phyloP scores from a whole-genome alignment of 2,888 invertebrate genomes.

The Diarsia dahlii region DNA sequence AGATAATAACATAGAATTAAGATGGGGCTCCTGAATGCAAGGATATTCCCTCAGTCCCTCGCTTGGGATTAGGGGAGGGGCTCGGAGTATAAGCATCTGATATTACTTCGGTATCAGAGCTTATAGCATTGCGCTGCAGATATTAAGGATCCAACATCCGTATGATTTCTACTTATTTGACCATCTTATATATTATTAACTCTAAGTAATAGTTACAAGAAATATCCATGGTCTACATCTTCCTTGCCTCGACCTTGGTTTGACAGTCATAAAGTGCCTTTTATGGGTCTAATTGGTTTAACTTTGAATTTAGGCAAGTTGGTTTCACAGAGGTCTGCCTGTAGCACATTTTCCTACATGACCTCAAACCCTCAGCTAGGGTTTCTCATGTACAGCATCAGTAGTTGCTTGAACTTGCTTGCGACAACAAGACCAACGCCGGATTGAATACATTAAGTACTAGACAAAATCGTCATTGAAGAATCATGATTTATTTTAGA shows the following conservation, averaged over 20 bases:
- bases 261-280: not conserved
- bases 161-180: conserved; percentile 9
- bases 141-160: not conserved
- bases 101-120: conserved; percentile 24
- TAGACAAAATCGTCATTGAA: not conserved
- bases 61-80: conserved; percentile 33
- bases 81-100: conserved; percentile 23
- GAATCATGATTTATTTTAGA: not conserved
- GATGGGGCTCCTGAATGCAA: conserved; percentile 15
- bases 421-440: not conserved
- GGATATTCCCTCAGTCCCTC: conserved; percentile 3
- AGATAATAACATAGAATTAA: conserved; percentile 4
- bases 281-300: not conserved
- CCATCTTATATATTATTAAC: not conserved
- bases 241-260: not conserved
- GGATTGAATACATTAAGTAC: not conserved
- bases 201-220: not conserved
- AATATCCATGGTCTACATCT: not conserved
- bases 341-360: no score
- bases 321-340: not conserved
- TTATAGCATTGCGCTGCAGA: conserved; percentile 14
- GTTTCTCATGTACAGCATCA: not conserved
- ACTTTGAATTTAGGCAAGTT: not conserved
- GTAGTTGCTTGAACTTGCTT: not conserved
- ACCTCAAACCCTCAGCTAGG: no score